Evolutionary conservation across 2,888 invertebrate genomes (phyloP).

Genomic region (Diarsia rubi): DNA sequence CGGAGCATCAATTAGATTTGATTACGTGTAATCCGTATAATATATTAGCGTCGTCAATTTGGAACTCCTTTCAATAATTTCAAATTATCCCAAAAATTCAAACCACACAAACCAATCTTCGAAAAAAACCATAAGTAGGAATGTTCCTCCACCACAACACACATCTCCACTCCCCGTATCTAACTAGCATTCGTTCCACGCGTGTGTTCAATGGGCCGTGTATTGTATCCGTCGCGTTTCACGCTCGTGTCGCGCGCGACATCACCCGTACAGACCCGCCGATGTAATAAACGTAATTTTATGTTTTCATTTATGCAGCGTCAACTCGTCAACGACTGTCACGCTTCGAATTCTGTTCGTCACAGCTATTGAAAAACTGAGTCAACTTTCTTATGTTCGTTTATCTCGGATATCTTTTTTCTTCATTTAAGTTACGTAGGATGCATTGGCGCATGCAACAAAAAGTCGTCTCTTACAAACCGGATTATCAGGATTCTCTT

Average conservation of each 20-base stretch:
- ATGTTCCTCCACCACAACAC: conserved; percentile 27
- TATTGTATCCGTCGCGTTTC: conserved; percentile 57
- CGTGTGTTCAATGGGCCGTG: conserved; percentile 67
- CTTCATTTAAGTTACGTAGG: background rate
- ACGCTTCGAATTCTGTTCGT: conserved; percentile 49
- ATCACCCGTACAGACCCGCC: conserved; percentile 37
- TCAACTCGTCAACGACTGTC: conserved; percentile 57
- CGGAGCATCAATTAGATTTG: background rate
- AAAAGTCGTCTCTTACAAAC: background rate
- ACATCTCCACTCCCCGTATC: conserved; percentile 47
- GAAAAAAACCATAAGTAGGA: conserved; percentile 29
- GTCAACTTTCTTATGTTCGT: conserved; percentile 36
- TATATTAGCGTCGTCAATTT: background rate
- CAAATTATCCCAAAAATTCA: background rate
- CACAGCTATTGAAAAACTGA: conserved; percentile 59
- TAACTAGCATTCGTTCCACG: conserved; percentile 67
- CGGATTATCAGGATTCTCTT: background rate
- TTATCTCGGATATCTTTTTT: background rate
- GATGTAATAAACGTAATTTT: conserved; percentile 63
- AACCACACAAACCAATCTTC: conserved; percentile 6
- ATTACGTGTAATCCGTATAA: background rate
- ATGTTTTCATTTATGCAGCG: conserved; percentile 61
- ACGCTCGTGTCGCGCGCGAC: conserved; percentile 45
- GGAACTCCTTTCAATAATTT: background rate
- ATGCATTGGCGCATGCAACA: too few species aligned